Evolutionary conservation across 92 coral and sea anemone genomes (phyloP).

Genomic region (Paramuricea clavata): DNA sequence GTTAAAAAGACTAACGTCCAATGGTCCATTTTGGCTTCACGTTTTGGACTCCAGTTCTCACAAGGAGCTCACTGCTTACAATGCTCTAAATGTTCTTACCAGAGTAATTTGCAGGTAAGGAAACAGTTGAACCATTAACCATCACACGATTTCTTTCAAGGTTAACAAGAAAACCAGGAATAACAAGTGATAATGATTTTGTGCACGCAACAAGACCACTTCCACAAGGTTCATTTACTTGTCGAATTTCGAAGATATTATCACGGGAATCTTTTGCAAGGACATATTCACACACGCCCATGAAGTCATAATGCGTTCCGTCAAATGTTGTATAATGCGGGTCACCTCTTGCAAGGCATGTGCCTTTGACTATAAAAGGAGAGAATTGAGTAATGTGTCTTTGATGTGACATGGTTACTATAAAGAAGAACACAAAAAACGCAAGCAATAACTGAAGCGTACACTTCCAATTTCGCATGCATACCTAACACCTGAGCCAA

Average conservation of each 20-base stretch:
- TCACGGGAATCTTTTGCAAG: conserved; percentile 12
- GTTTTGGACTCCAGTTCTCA: too few species aligned
- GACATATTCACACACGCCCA: conserved; percentile 43
- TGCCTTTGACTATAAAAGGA: neutral
- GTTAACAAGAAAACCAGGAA: neutral
- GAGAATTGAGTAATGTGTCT: neutral
- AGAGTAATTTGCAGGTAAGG: neutral
- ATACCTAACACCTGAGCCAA: too few species aligned
- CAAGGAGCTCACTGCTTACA: too few species aligned
- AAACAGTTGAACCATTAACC: conserved; percentile 5
- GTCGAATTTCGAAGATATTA: conserved; percentile 32
- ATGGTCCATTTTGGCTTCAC: too few species aligned
- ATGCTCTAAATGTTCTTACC: conserved; percentile 31
- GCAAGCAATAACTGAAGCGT: too few species aligned
- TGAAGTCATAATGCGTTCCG: conserved; percentile 20
- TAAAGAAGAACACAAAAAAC: too few species aligned
- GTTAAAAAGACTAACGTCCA: too few species aligned
- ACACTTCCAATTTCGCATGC: too few species aligned
- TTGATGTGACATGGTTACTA: too few species aligned
- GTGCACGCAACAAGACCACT: conserved; percentile 38
- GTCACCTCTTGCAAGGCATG: conserved; percentile 37
- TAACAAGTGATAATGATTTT: conserved; percentile 17
- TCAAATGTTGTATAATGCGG: conserved; percentile 45
- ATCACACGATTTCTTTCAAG: conserved; percentile 29
- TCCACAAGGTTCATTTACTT: conserved; percentile 45